phyloP scores from a whole-genome alignment of 2,888 invertebrate species.

The Panopea generosa region DNA sequence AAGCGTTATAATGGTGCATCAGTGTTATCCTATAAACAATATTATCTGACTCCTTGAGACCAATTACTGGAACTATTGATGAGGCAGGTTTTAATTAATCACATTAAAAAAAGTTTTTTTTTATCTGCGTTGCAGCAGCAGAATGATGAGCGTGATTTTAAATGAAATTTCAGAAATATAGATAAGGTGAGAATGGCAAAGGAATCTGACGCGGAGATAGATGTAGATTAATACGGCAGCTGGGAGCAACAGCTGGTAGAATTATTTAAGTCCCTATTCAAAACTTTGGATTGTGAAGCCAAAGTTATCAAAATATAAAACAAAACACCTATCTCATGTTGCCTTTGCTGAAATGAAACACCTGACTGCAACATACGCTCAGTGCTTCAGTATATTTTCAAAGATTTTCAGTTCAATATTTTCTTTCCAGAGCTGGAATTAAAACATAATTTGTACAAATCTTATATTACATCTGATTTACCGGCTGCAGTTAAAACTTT shows the following conservation, averaged over 20 bases:
- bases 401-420: no score
- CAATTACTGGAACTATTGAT: no score
- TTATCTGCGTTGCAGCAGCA: not conserved
- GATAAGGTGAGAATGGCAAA: slow-evolving; percentile 27
- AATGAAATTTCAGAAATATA: not conserved
- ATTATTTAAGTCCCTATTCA: slow-evolving; percentile 45
- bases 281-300: slow-evolving; percentile 35
- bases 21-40: no score
- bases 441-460: no score
- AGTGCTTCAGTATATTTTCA: not conserved
- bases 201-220: slow-evolving; percentile 42
- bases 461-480: no score
- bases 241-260: slow-evolving; percentile 39
- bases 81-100: no score
- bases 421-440: no score
- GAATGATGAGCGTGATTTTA: not conserved
- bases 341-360: slow-evolving; percentile 36
- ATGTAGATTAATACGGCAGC: slow-evolving; percentile 44
- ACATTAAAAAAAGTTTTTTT: not conserved
- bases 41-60: no score
- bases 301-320: slow-evolving; percentile 40
- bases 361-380: slow-evolving; percentile 24
- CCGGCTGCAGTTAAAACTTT: no score
- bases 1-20: no score
- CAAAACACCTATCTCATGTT: slow-evolving; percentile 31